Conservation (phyloP, 1,140 invertebrate genomes). For the Drosophila trapezifrons region DNA sequence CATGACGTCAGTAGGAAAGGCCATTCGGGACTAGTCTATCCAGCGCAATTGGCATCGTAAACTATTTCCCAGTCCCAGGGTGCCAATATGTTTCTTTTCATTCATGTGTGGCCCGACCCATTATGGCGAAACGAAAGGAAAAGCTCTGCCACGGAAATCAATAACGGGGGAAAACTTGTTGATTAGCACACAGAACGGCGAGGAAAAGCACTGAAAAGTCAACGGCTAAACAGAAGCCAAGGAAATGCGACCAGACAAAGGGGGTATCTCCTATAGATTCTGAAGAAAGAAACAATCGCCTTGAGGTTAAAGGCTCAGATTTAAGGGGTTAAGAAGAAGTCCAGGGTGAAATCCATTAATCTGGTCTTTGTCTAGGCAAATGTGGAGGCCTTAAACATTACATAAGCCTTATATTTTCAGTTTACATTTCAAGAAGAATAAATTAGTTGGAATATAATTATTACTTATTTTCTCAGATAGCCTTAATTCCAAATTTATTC, state of each 20-base stretch:
- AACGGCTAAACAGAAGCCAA: constrained; percentile 50
- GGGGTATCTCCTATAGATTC: constrained; percentile 4
- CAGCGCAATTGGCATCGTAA: constrained; percentile 32
- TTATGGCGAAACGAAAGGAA: constrained; percentile 40
- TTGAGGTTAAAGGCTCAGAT: not conserved
- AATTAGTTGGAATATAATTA: too few relatives aligned
- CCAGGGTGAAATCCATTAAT: not conserved
- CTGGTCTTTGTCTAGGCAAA: too few relatives aligned
- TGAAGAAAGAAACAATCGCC: constrained; percentile 8
- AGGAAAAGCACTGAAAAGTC: constrained; percentile 48
- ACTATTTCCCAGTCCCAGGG: constrained; percentile 24
- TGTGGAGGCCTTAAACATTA: not conserved
- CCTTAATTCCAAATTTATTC: too few relatives aligned
- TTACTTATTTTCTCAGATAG: not conserved
- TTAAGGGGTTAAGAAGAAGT: not conserved
- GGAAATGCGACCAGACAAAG: constrained; percentile 34
- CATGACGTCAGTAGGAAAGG: constrained; percentile 63
- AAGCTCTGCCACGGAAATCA: constrained; percentile 61
- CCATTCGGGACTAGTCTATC: constrained; percentile 50
- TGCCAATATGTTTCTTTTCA: constrained; percentile 53
- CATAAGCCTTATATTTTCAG: not conserved
- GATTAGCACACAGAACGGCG: constrained; percentile 37
- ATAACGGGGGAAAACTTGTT: constrained; percentile 72
- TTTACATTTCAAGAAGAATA: not conserved
- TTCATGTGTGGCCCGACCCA: constrained; percentile 39